Evolutionary conservation across 1,140 invertebrate genomes (phyloP), one percentile per base, ranked within the genome.

Genomic region (Scaptodrosophila lebanonensis): DNA sequence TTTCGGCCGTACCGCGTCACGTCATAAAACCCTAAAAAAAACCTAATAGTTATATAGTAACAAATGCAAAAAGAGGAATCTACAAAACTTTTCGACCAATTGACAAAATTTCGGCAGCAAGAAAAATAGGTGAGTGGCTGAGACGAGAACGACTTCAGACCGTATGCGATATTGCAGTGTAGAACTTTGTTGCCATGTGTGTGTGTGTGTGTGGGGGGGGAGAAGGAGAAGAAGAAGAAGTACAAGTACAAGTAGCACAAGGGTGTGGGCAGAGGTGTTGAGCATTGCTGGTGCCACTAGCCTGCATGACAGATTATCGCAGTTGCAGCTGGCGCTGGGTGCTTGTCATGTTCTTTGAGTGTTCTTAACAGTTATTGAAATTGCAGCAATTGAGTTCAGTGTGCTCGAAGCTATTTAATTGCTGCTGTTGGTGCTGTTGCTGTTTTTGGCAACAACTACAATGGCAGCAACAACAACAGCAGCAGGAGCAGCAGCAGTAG

Each of bases 371-470:
- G 73, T 73, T 79, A 79, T 82, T 79, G 73, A 82, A 79, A 82
- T 82, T 61, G 52, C 73, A 54, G 73, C 60, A 66, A 73, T 82
- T 66, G 75, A 75, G 75, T 72, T 72, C 65, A 27, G 38, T 59
- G 61, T 54, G 60, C 75, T 70, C 51, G 47, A 67, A 75, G 75
- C 75, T 75, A 83, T 75, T 82, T 82, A 82, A 82, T 82, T 82
- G 75, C 66, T 60, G 57, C 50, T 13, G 16, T 29, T 8, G 2
- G 12, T 27, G 9, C 11, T 9, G 6, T 3, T n/a, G 7, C 42
- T 44, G 22, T 44, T 29, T 22, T 44, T 44, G 22, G 25, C 27
- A 27, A 29, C 45, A 49, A 27, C 29, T 27, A 35, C 42, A 22
- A 33, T n/a, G n/a, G n/a, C n/a, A n/a, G n/a, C 18, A 25, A 27